Evolutionary conservation across 2,888 invertebrate genomes (phyloP), one percentile per base, ranked within the genome.

Genomic region (Hipparchia semele): DNA sequence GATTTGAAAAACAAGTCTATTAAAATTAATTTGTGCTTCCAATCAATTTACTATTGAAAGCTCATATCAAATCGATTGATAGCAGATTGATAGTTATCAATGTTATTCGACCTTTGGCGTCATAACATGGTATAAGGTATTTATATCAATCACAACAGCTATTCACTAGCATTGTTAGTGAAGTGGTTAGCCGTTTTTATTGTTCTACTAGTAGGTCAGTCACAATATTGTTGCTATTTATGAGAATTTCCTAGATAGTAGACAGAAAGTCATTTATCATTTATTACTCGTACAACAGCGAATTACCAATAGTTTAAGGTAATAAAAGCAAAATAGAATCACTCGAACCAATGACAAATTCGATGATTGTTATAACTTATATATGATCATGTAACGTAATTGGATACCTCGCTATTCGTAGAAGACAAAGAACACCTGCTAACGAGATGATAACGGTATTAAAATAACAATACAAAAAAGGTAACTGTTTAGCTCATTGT

Each of bases 401-500:
- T 77, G 75, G 76, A 73, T 77, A 64, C 67, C 71, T 62, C 58
- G 51, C 61, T 72, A 73, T 74, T 62, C 51, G 53, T 51, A 72
- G 71, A 76, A 78, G 76, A 77, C 77, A 81, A 79, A 77, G 78
- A 78, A 76, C 85, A 91, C 91, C 90, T 91, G 90, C 86, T 87
- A 87, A 84, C 82, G 82, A 86, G 84, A 87, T 82, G 82, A 83
- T 86, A 90, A 89, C 90, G 90, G 88, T 88, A 86, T 83, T 82
- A 82, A 80, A 81, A 80, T 81, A 86, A 87, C 85, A 89, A 90
- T 85, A 89, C 84, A 85, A 87, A 85, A 87, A 85, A 87, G 86
- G 80, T 87, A 89, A 91, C 91, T 86, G 91, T 89, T 65, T 86
- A 83, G 71, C 80, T 84, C 85, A 85, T 89, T 87, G 86, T 88